Evolutionary conservation across 2,797 vertebrate species (phyloP).

Genomic region (Tauraco hartlaubi): DNA sequence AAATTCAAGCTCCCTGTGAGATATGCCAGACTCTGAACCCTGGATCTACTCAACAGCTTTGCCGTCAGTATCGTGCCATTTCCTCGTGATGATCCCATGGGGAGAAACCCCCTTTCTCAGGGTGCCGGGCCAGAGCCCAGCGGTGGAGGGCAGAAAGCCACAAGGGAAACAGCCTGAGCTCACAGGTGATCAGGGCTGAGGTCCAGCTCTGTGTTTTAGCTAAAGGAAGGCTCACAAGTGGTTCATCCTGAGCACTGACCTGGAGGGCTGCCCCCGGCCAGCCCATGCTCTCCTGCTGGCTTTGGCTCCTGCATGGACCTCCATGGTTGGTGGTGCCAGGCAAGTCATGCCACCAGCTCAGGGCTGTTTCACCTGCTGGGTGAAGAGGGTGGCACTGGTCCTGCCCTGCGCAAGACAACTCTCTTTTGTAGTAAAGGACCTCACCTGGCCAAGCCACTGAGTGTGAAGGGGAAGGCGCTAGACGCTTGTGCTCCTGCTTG

Average conservation of each 20-base stretch:
- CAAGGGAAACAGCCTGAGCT: not conserved
- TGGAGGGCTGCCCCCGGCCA: not conserved
- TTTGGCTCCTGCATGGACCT: not conserved
- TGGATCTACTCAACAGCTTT: not conserved
- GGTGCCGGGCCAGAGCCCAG: not conserved
- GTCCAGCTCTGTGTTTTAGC: not conserved
- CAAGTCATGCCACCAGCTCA: not conserved
- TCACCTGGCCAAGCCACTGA: not conserved
- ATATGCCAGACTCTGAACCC: not conserved
- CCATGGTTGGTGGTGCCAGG: not conserved
- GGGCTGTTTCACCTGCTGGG: not conserved
- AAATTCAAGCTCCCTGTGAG: not conserved
- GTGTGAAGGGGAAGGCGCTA: not conserved
- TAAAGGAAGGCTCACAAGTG: not conserved
- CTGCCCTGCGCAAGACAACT: not conserved
- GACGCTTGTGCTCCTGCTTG: not conserved
- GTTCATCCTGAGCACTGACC: not conserved
- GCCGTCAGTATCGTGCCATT: fast-evolving
- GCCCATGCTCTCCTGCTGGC: not conserved
- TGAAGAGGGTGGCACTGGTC: not conserved
- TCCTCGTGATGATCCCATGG: not conserved
- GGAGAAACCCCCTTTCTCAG: not conserved
- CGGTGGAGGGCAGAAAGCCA: not conserved
- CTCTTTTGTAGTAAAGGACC: not conserved
- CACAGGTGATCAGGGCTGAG: not conserved